These are phyloP conservation scores for Glyphotaelius pellucidus DNA, from an alignment of 2,888 invertebrate genomes.

Conservation along the genomic window DNA sequence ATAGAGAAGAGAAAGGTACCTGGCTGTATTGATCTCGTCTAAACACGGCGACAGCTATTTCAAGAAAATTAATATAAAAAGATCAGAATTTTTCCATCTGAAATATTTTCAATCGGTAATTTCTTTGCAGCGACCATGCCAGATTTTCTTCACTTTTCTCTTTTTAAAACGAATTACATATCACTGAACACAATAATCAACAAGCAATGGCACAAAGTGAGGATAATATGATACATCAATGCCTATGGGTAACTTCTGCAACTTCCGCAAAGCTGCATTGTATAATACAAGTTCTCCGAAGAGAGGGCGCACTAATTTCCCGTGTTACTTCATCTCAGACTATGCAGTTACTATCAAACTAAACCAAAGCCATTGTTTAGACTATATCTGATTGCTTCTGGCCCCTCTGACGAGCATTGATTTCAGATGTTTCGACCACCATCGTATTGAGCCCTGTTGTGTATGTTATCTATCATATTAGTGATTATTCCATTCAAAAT, in stretches of 20 bases:
- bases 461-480: neutral
- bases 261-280: neutral
- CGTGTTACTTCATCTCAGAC: neutral
- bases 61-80: too few relatives aligned
- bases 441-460: neutral
- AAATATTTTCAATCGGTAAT: neutral
- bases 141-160: neutral
- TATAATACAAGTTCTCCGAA: neutral
- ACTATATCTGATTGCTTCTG: neutral
- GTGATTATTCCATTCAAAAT: neutral
- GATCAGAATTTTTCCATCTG: neutral
- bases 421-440: neutral
- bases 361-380: neutral
- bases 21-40: too few relatives aligned
- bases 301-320: neutral
- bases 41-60: too few relatives aligned
- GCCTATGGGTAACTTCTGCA: neutral
- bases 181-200: too few relatives aligned
- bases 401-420: neutral
- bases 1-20: too few relatives aligned
- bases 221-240: neutral
- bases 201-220: too few relatives aligned
- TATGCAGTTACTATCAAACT: neutral
- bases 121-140: neutral
- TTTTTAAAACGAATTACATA: neutral